Evolutionary conservation across 2,888 invertebrate genomes (phyloP).

Genomic region (Trissonchulus latispiculum): DNA sequence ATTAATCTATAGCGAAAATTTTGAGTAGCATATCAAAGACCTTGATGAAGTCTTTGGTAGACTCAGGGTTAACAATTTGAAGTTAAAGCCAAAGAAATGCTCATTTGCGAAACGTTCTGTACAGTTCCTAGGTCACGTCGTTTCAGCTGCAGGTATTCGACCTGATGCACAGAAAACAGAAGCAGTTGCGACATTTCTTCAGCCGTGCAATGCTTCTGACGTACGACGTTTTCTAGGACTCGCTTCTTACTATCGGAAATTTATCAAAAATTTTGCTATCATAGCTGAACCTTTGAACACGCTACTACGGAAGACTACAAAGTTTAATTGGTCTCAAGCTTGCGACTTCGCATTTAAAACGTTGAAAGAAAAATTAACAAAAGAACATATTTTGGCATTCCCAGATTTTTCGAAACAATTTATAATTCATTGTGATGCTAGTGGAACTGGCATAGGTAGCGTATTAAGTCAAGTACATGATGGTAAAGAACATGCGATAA

Average conservation of each 20-base stretch:
- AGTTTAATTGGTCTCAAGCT: constrained; percentile 16
- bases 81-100: constrained; percentile 12
- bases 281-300: constrained; percentile 14
- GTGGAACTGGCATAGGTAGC: not conserved
- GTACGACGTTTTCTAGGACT: constrained; percentile 14
- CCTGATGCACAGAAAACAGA: constrained; percentile 2
- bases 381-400: constrained; percentile 16
- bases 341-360: constrained; percentile 11
- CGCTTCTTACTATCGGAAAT: constrained; percentile 15
- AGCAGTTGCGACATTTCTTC: not conserved
- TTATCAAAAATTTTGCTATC: constrained; percentile 6
- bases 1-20: not conserved
- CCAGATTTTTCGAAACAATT: constrained; percentile 20
- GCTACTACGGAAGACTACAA: not conserved
- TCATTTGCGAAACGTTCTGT: not conserved
- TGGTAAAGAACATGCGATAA: not conserved
- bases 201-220: not conserved
- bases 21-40: not conserved
- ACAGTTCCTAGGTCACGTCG: constrained; percentile 3
- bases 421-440: not conserved
- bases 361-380: constrained; percentile 4
- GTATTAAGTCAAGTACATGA: not conserved
- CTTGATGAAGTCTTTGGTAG: not conserved
- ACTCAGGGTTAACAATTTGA: not conserved
- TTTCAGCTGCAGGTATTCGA: not conserved